Percentiles rank a stretch among this genome's conserved stretches.
phyloP scores from a whole-genome alignment of 2,888 invertebrate species.

The Kryphioiulus occultus region DNA sequence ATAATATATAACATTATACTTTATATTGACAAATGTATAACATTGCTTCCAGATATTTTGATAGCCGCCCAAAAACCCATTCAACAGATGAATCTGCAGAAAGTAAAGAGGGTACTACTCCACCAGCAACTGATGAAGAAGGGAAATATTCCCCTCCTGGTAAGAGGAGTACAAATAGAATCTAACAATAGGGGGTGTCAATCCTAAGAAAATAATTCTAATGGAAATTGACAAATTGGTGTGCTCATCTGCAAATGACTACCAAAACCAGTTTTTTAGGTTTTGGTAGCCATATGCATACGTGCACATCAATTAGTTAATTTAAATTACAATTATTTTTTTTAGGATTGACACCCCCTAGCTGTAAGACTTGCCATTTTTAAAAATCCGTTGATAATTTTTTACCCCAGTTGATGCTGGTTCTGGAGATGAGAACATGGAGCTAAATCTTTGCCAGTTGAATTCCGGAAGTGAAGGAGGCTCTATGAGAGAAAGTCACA shows the following conservation, averaged over 20 bases:
- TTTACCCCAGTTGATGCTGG: conserved; percentile 57
- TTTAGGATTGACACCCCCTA: no score
- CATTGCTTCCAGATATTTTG: conserved; percentile 67
- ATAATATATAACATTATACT: no score
- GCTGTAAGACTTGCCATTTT: neutral
- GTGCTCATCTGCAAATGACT: no score
- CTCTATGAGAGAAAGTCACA: conserved; percentile 21
- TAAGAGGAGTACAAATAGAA: conserved; percentile 46
- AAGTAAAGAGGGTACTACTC: conserved; percentile 55
- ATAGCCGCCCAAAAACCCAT: conserved; percentile 72
- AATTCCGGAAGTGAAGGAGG: conserved; percentile 40
- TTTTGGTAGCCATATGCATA: no score
- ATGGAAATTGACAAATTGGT: no score
- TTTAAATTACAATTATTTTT: no score
- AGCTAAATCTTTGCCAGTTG: neutral
- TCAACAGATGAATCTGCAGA: conserved; percentile 67
- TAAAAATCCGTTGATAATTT: neutral
- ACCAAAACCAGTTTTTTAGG: no score
- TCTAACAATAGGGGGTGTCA: no score
- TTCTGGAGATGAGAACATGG: conserved; percentile 63
- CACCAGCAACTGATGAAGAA: conserved; percentile 60
- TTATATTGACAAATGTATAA: no score
- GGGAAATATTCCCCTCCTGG: conserved; percentile 57
- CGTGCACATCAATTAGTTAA: no score
- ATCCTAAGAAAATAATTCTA: no score